Evolutionary conservation across 2,113 vertebrate genomes (phyloP).

Genomic region (Seriola quinqueradiata): DNA sequence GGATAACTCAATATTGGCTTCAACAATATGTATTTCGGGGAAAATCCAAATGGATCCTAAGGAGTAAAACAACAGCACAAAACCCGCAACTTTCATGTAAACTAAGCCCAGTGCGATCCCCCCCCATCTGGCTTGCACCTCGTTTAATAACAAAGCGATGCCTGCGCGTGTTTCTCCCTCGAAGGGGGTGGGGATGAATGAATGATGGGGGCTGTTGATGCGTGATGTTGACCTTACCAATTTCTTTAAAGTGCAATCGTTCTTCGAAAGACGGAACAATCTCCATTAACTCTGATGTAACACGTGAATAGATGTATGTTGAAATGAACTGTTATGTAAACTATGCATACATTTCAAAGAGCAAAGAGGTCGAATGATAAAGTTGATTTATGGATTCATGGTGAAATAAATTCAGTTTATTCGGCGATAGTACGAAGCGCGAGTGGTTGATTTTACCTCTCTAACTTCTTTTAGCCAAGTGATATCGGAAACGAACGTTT

Average conservation of each 20-base stretch:
- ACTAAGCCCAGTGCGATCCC: conserved; percentile 63
- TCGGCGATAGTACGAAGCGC: neutral
- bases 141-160: conserved; percentile 83
- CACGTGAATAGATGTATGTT: no score
- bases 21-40: neutral
- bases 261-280: conserved; percentile 22
- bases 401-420: neutral
- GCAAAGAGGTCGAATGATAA: conserved; percentile 1
- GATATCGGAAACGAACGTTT: neutral
- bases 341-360: neutral
- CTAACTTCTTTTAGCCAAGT: neutral
- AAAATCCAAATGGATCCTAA: neutral
- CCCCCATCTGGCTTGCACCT: conserved; percentile 69
- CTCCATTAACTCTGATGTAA: neutral
- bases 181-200: conserved; percentile 76
- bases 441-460: accelerated
- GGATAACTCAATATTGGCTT: neutral
- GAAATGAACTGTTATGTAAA: neutral
- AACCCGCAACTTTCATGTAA: conserved; percentile 74
- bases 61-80: conserved; percentile 19
- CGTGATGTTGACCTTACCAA: conserved; percentile 68
- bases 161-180: conserved; percentile 68
- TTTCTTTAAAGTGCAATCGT: conserved; percentile 61
- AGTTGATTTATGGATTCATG: conserved; percentile 41
- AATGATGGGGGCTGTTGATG: conserved; percentile 74